phyloP scores from a whole-genome alignment of 1,140 invertebrate genomes.

The Neuroterus valhalla region DNA sequence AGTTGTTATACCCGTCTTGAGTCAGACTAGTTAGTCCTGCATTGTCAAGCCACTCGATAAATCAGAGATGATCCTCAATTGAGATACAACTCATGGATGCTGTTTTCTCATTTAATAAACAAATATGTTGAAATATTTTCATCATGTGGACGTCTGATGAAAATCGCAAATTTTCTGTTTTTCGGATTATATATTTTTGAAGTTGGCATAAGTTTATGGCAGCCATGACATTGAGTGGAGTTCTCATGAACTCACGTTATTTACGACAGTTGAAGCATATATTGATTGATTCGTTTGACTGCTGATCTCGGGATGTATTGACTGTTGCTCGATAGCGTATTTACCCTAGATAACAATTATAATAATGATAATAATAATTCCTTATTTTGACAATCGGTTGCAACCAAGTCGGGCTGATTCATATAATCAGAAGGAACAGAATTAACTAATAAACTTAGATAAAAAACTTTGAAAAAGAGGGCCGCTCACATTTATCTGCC shows the following conservation, averaged over 20 bases:
- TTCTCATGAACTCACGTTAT: constrained; percentile 3
- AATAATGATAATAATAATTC: no score
- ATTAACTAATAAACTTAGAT: no score
- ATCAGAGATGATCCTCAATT: not conserved
- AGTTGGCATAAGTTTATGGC: not conserved
- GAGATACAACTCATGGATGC: not conserved
- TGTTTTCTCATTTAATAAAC: not conserved
- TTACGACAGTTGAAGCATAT: not conserved
- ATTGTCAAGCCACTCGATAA: not conserved
- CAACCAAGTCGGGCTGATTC: no score
- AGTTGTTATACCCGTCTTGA: no score
- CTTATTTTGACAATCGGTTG: no score
- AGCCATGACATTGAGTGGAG: not conserved
- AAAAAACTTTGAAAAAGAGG: no score
- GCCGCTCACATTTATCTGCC: no score
- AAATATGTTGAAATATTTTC: not conserved
- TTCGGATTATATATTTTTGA: not conserved
- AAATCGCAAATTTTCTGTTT: constrained; percentile 1
- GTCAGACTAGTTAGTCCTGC: no score
- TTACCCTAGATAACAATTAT: no score
- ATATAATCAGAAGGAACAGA: no score
- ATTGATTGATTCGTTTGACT: not conserved
- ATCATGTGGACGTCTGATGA: not conserved
- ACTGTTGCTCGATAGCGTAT: not conserved
- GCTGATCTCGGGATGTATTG: not conserved